Conservation (phyloP, 2,113 vertebrate species). For the Camelus bactrianus region DNA sequence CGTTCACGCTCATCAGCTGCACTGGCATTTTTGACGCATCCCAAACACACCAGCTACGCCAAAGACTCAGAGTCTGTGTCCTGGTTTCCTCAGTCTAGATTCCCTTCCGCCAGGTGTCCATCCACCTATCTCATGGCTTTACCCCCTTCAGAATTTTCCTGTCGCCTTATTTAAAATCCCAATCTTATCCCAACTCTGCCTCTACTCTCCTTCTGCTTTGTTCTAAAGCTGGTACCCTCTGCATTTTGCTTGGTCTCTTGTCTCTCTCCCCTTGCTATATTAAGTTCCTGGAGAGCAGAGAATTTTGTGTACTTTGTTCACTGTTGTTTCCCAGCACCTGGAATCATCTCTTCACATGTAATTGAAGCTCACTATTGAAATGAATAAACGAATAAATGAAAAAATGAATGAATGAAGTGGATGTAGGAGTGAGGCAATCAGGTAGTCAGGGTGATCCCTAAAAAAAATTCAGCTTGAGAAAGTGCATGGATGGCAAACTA, state of each 20-base stretch:
- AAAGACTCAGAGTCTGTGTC: too few species aligned
- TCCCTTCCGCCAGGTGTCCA: background rate
- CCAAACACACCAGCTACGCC: background rate
- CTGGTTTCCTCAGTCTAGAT: background rate
- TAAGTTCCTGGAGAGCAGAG: background rate
- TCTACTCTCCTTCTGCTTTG: background rate
- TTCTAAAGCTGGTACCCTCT: background rate
- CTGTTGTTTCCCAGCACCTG: background rate
- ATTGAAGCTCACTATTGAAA: background rate
- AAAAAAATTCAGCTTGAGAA: background rate
- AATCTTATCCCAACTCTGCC: background rate
- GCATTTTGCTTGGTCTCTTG: background rate
- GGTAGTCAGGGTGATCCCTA: background rate
- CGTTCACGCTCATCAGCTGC: background rate
- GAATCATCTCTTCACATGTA: background rate
- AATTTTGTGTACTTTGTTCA: background rate
- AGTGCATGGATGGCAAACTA: background rate
- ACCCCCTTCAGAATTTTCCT: background rate
- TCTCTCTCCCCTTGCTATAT: background rate
- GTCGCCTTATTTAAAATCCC: background rate
- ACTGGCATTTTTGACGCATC: background rate
- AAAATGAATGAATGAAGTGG: background rate
- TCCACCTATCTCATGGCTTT: background rate
- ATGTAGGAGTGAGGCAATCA: background rate
- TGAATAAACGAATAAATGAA: background rate